phyloP scores from a whole-genome alignment of 2,113 vertebrate genomes.

The Centropus bengalensis region DNA sequence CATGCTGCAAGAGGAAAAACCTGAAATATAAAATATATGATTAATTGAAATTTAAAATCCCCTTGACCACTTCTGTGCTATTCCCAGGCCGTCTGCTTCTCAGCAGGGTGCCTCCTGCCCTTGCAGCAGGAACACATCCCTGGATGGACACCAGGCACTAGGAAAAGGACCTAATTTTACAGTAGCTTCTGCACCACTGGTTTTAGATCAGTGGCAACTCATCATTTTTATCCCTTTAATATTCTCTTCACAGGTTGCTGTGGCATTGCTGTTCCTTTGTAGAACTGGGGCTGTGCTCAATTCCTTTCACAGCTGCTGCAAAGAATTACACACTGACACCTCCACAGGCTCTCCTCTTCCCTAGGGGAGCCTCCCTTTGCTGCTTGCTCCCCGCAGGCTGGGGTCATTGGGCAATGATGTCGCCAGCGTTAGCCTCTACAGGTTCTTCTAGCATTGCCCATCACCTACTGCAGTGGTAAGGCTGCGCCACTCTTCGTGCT shows the following conservation, averaged over 20 bases:
- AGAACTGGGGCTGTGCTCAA: background rate
- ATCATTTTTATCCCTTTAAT: background rate
- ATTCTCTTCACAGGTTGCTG: background rate
- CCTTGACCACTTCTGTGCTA: background rate
- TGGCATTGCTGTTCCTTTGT: background rate
- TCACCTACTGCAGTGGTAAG: rapidly evolving
- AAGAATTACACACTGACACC: background rate
- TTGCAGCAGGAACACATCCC: background rate
- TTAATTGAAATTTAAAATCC: background rate
- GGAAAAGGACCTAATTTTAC: background rate
- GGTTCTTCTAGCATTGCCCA: background rate
- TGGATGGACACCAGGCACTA: background rate
- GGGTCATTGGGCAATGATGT: rapidly evolving
- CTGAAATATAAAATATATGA: background rate
- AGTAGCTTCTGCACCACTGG: background rate
- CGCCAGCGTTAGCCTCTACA: rapidly evolving
- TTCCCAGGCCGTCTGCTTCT: background rate
- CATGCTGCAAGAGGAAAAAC: background rate
- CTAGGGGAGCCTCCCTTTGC: background rate
- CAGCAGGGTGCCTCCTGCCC: background rate
- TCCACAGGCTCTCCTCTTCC: background rate
- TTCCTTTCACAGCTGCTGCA: background rate
- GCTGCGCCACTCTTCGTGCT: background rate
- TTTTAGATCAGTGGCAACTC: background rate
- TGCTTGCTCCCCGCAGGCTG: background rate